Evolutionary conservation across 64 coral and sea anemone species (phyloP).

Genomic region (Pocillopora damicornis): DNA sequence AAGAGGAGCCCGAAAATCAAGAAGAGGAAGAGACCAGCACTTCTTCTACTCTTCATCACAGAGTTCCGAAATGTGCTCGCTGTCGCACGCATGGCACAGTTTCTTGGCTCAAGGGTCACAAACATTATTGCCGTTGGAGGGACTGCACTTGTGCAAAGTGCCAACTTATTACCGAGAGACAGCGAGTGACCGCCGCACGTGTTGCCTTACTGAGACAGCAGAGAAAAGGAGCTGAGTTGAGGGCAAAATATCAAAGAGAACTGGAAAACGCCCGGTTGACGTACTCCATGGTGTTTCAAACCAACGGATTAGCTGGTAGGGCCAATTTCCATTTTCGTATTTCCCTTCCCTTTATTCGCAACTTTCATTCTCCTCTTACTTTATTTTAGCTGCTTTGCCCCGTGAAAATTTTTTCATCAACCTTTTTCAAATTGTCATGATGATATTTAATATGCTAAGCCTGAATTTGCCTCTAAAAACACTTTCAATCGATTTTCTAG

Average conservation of each 20-base stretch:
- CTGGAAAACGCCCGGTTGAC: conserved; percentile 57
- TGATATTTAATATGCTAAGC: too few species aligned
- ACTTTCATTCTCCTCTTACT: too few species aligned
- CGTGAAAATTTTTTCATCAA: too few species aligned
- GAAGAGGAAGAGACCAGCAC: conserved; percentile 24
- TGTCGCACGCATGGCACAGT: conserved; percentile 65
- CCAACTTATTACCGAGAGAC: conserved; percentile 59
- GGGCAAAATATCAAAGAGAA: conserved; percentile 64
- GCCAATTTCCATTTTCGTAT: background rate
- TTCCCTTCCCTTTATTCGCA: too few species aligned
- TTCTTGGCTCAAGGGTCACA: conserved; percentile 71
- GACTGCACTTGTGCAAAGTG: conserved; percentile 67
- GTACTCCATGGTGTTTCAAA: conserved; percentile 66
- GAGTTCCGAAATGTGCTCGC: conserved; percentile 61
- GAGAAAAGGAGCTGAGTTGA: conserved; percentile 54
- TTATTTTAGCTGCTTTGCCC: too few species aligned
- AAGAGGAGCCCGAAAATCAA: conserved; percentile 28
- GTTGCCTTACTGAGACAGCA: conserved; percentile 64
- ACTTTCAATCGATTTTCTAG: background rate
- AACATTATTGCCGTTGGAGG: conserved; percentile 66
- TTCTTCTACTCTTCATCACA: conserved; percentile 43
- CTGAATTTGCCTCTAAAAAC: background rate
- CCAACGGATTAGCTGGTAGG: conserved; percentile 26
- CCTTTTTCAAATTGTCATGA: too few species aligned
- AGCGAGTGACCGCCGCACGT: conserved; percentile 53